phyloP scores from a whole-genome alignment of 2,888 invertebrate genomes.

The Noctua fimbriata region DNA sequence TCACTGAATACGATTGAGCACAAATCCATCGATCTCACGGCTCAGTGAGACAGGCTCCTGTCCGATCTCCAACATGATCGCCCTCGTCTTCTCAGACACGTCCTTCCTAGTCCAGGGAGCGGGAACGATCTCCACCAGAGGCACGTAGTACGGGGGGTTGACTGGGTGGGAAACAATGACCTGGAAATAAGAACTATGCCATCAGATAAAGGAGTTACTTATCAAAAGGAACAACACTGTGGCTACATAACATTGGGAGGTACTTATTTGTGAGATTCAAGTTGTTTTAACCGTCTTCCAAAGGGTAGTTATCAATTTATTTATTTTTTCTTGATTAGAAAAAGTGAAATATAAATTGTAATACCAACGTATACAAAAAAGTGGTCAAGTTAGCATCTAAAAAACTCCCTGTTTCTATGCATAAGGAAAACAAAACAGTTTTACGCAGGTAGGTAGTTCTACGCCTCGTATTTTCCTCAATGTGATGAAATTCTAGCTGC shows the following conservation, averaged over 20 bases:
- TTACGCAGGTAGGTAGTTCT: background rate
- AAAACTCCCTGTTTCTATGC: background rate
- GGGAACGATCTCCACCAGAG: constrained; percentile 98
- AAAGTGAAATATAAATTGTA: background rate
- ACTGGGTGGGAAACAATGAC: constrained; percentile 97
- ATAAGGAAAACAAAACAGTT: constrained; percentile 16
- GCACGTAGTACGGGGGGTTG: constrained; percentile 99
- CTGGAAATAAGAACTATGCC: constrained; percentile 76
- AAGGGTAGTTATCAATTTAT: background rate
- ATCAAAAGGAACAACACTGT: background rate
- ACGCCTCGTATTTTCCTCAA: constrained; percentile 35
- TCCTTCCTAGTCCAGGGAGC: constrained; percentile 97
- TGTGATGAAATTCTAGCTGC: background rate
- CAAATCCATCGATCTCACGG: constrained; percentile 97
- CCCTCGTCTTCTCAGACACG: constrained; percentile 93
- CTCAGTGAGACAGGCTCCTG: constrained; percentile 97
- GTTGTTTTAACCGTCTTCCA: background rate
- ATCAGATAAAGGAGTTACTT: background rate
- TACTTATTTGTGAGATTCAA: background rate
- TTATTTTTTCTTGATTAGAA: background rate
- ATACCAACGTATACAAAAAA: background rate
- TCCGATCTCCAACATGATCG: constrained; percentile 96
- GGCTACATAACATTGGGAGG: background rate
- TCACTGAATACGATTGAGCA: constrained; percentile 97
- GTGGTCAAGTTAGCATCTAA: background rate